phyloP scores from a whole-genome alignment of 2,797 vertebrate genomes.

The Sebastolobus alascanus region DNA sequence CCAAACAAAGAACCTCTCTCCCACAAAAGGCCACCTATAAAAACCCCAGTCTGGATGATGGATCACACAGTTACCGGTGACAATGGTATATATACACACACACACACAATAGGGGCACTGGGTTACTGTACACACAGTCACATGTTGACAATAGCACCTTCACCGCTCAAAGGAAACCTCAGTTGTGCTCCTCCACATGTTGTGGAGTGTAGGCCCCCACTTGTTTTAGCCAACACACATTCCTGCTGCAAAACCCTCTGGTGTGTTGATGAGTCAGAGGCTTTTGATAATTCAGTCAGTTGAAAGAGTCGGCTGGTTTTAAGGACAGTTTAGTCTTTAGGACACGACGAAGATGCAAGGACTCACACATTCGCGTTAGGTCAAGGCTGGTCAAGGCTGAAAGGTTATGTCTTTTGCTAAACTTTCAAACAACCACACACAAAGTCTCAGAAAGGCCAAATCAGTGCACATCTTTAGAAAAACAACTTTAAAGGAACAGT shows the following conservation, averaged over 20 bases:
- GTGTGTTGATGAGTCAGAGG: constrained; percentile 58
- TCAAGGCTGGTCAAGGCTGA: constrained; percentile 17
- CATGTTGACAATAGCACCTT: constrained; percentile 38
- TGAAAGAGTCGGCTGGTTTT: constrained; percentile 40
- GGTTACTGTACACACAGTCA: constrained; percentile 29
- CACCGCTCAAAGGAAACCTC: constrained; percentile 41
- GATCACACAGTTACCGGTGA: constrained; percentile 63
- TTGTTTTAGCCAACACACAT: constrained; percentile 35
- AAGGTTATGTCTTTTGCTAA: constrained; percentile 18
- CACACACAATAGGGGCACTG: constrained; percentile 32
- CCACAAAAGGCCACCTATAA: constrained; percentile 64
- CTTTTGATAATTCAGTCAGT: constrained; percentile 51
- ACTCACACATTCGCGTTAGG: constrained; percentile 7
- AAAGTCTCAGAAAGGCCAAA: constrained; percentile 13
- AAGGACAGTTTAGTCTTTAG: constrained; percentile 44
- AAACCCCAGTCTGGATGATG: constrained; percentile 61
- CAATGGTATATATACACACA: constrained; percentile 37
- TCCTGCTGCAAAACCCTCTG: constrained; percentile 46
- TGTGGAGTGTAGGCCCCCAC: constrained; percentile 31
- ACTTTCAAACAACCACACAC: constrained; percentile 18
- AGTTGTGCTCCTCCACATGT: constrained; percentile 44
- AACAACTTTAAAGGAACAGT: background rate
- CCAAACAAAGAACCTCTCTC: constrained; percentile 63
- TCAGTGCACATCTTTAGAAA: constrained; percentile 10
- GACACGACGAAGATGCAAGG: constrained; percentile 20